These are phyloP conservation scores for Chouioia cunea DNA, from an alignment of 2,888 invertebrate species.

Conservation along the genomic window DNA sequence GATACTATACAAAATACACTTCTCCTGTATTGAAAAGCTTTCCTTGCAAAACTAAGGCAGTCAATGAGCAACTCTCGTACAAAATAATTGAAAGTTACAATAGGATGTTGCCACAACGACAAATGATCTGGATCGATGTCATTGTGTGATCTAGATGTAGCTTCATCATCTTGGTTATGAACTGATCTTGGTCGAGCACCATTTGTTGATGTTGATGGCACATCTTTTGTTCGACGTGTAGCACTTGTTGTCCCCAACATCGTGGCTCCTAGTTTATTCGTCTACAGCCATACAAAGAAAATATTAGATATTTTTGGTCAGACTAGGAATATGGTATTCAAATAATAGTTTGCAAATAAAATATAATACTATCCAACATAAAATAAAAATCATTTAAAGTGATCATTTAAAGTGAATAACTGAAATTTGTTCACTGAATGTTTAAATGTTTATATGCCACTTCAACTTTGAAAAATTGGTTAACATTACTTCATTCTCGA, in stretches of 20 bases:
- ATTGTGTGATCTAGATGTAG: slow-evolving; percentile 31
- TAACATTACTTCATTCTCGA: slow-evolving; percentile 55
- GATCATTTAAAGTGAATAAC: no score
- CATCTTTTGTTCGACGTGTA: slow-evolving; percentile 60
- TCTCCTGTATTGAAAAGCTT: slow-evolving; percentile 61
- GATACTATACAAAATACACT: slow-evolving; percentile 61
- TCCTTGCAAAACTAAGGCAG: slow-evolving; percentile 60
- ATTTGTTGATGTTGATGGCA: slow-evolving; percentile 50
- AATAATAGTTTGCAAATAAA: slow-evolving; percentile 29
- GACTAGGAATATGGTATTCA: slow-evolving; percentile 7
- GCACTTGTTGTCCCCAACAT: slow-evolving; percentile 61
- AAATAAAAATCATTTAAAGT: neutral
- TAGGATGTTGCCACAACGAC: slow-evolving; percentile 65
- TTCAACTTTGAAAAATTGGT: slow-evolving; percentile 14
- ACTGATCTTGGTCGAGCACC: slow-evolving; percentile 51
- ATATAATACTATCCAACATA: slow-evolving; percentile 24
- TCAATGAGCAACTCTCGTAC: slow-evolving; percentile 64
- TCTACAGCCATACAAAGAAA: slow-evolving; percentile 54
- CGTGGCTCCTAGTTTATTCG: slow-evolving; percentile 57
- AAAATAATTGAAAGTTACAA: slow-evolving; percentile 65
- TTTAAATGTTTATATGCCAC: no score
- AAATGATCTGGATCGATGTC: slow-evolving; percentile 62
- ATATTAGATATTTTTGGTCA: slow-evolving; percentile 12
- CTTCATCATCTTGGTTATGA: slow-evolving; percentile 40
- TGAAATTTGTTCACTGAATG: no score